phyloP scores from a whole-genome alignment of 2,113 vertebrate species.

The Ploceus nigricollis region DNA sequence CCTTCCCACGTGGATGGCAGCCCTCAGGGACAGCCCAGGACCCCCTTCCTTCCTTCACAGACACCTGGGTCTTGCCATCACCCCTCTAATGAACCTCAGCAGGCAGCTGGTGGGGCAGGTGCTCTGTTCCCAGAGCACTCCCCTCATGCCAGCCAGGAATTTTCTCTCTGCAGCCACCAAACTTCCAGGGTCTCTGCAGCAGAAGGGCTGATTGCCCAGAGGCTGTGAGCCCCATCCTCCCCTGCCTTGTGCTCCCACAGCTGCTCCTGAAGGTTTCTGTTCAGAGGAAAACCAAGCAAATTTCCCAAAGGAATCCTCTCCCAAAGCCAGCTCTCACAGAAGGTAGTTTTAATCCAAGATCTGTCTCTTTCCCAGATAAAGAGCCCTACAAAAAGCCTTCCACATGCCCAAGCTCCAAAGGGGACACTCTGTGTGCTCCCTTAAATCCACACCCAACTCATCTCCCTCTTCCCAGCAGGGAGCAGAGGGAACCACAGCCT shows the following conservation, averaged over 20 bases:
- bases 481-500: not conserved
- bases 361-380: not conserved
- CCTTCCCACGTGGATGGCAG: not conserved
- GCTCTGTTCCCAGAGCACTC: not conserved
- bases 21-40: not conserved
- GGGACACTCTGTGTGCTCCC: not conserved
- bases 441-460: not conserved
- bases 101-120: not conserved
- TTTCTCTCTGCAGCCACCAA: not conserved
- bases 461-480: fast-evolving
- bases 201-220: not conserved
- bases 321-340: not conserved
- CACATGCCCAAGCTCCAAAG: not conserved
- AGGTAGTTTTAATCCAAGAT: not conserved
- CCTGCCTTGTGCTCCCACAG: not conserved
- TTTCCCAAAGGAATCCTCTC: not conserved
- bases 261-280: not conserved
- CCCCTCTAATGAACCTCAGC: fast-evolving
- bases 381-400: not conserved
- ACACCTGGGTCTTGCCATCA: not conserved
- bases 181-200: not conserved
- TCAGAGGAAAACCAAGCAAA: not conserved
- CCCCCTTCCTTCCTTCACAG: not conserved
- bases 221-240: not conserved
- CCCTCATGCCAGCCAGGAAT: fast-evolving